Evolutionary conservation across 2,888 invertebrate genomes (phyloP).

Genomic region (Torymus texanus): DNA sequence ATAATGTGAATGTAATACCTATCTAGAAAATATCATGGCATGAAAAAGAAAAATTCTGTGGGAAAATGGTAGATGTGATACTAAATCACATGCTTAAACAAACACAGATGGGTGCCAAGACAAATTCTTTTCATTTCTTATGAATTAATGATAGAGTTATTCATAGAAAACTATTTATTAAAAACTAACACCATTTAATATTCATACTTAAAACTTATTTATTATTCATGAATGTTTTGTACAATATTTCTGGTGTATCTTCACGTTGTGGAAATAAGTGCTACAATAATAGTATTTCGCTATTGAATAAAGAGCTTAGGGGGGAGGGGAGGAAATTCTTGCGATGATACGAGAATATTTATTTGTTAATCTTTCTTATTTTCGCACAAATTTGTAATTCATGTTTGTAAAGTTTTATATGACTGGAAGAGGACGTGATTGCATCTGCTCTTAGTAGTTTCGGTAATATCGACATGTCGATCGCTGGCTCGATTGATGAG

Average conservation of each 20-base stretch:
- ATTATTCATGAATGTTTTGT: background rate
- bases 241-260: constrained; percentile 27
- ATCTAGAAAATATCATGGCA: background rate
- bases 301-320: constrained; percentile 21
- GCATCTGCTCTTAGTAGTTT: constrained; percentile 7
- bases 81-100: background rate
- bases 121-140: constrained; percentile 8
- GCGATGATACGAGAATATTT: constrained; percentile 45
- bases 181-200: background rate
- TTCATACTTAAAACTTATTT: background rate
- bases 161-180: background rate
- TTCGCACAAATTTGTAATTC: constrained; percentile 57
- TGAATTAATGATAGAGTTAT: background rate
- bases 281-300: constrained; percentile 5
- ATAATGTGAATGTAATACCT: background rate
- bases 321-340: constrained; percentile 24
- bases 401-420: constrained; percentile 30
- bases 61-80: background rate
- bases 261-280: constrained; percentile 3
- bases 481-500: constrained; percentile 55
- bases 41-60: background rate
- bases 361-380: constrained; percentile 56
- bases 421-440: background rate
- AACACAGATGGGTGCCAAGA: constrained; percentile 23
- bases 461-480: constrained; percentile 37